Base-by-base conservation (phyloP, 2,113 vertebrate genomes). In the Ictalurus punctatus region DNA sequence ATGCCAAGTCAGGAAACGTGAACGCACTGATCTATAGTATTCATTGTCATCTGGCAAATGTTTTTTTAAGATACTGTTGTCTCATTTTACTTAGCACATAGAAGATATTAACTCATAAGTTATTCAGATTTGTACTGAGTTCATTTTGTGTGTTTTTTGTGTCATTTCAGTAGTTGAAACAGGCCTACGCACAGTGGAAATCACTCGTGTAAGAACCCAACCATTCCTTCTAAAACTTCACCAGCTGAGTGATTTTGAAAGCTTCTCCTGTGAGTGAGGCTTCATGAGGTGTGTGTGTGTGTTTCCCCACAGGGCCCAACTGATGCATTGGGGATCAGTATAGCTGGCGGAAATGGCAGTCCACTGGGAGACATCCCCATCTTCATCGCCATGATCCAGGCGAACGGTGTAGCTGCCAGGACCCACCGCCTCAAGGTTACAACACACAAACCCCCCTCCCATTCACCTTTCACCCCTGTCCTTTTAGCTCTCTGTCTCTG, bases 301-400 rank as follows among this genome's bases (percentile, higher is more conserved):
- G 59, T 87, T n/a, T 37, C 44, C 91, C 91, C 82, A 81, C 89
- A 99, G 98, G 97, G 96, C 61, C 95, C 94, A 17, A 93, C 87
- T 4, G 98, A 99, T 93, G 96, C 98, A 0, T 96, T 99, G 69
- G 98, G 98, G 79, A 96, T 99, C 93, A 99, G 97, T 87, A 97
- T 99, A 87, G 98, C 98, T 0, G 98, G 98, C 89, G 98, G 98
- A 81, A 97, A 95, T 88, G 98, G 98, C 54, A 99, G 98, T 91
- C 98, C 97, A 0, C 88, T 99, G 85, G 98, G 98, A 19, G 97
- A 99, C 92, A 96, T 97, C 71, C 98, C 98, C 34, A 96, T 99
- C 92, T 99, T 99, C 93, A 96, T 99, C 1, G 98, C 98, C 21
- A 99, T 99, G 98, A 99, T 99, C 92, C 98, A 99, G 92, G 97